Percentiles rank a stretch among this genome's conserved stretches.
Conservation (phyloP, 2,113 vertebrate genomes). For the Heterochromis multidens region DNA sequence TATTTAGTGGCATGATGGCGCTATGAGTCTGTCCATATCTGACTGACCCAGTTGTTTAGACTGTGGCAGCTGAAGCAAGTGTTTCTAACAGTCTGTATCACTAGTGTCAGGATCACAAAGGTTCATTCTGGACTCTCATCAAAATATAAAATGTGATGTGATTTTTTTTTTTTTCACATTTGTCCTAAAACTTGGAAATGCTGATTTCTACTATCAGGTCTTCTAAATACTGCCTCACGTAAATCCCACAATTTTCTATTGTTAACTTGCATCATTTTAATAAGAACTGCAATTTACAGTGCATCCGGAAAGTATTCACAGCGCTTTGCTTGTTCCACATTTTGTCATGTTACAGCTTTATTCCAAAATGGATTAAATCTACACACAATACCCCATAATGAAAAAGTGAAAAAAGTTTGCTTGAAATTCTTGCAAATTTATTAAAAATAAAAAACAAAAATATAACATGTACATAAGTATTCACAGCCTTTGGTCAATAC, state of each 20-base stretch:
- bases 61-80: neutral
- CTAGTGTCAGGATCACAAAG: neutral
- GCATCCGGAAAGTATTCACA: too few species aligned
- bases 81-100: neutral
- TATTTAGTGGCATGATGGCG: neutral
- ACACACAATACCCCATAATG: too few species aligned
- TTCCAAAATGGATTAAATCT: too few species aligned
- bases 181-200: neutral
- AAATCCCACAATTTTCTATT: too few species aligned
- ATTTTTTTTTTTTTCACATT: neutral
- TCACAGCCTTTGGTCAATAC: too few species aligned
- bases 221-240: neutral
- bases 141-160: neutral
- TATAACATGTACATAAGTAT: too few species aligned
- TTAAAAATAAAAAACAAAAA: too few species aligned
- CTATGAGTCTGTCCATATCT: neutral
- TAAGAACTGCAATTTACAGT: neutral
- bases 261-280: fast-evolving
- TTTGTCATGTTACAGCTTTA: too few species aligned
- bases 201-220: neutral
- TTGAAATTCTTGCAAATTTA: too few species aligned
- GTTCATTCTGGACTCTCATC: neutral
- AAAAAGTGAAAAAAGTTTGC: too few species aligned
- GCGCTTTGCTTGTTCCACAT: too few species aligned
- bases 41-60: neutral